These are phyloP conservation scores for Circaetus cinerascens DNA, from an alignment of 2,113 vertebrate species.

Conservation along the genomic window DNA sequence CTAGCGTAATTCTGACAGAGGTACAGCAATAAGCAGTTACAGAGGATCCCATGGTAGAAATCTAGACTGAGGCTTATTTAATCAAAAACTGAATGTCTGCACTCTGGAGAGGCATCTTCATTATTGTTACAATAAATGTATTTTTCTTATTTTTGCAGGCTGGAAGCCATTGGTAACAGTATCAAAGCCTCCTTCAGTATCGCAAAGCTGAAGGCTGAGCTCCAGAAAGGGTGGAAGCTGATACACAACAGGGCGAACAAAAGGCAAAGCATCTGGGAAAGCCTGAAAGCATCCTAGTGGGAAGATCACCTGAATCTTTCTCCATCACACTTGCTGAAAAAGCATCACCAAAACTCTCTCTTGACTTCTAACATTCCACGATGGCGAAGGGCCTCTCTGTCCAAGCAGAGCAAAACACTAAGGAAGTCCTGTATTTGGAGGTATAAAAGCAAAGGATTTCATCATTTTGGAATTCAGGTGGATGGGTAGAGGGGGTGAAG, in stretches of 20 bases:
- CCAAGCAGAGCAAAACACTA: not conserved
- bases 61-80: not conserved
- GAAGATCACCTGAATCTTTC: not conserved
- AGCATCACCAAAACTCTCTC: constrained; percentile 6
- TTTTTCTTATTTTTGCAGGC: constrained; percentile 64
- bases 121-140: not conserved
- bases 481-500: not conserved
- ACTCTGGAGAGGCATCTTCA: not conserved
- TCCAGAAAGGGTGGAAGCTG: constrained; percentile 55
- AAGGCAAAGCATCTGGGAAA: constrained; percentile 32
- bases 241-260: constrained; percentile 70
- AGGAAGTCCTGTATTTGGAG: constrained; percentile 9
- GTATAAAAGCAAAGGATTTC: constrained; percentile 13
- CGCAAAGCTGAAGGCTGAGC: constrained; percentile 67
- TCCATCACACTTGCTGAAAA: not conserved
- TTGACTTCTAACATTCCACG: constrained; percentile 33
- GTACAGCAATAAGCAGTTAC: not conserved
- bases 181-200: constrained; percentile 72
- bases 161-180: constrained; percentile 70
- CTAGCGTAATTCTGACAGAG: not conserved
- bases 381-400: not conserved
- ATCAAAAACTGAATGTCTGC: not conserved
- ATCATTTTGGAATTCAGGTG: not conserved
- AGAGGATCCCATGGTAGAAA: not conserved
- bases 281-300: constrained; percentile 55